Base-by-base conservation (phyloP, 2,797 vertebrate genomes). In the Carapus acus region DNA sequence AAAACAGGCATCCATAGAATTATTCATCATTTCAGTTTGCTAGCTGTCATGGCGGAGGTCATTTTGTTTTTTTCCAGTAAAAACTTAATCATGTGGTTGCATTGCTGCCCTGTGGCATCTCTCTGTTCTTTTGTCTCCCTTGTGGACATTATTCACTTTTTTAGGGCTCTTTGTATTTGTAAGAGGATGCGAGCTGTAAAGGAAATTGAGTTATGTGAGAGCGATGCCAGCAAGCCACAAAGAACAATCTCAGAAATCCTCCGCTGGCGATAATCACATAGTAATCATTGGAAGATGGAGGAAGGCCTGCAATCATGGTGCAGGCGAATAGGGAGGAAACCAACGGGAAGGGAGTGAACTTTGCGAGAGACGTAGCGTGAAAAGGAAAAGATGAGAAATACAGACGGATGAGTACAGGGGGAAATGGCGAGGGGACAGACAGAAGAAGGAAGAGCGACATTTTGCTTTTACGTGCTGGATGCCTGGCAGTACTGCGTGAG, bases 381-480 rank as follows among this genome's bases (percentile, higher is more conserved):
- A 7, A 43, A 12, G 36, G 31, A 1, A 11, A 17, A 15, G 29
- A 15, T n/a, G 23, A 34, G 31, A 23, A 15, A 22, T n/a, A 59
- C 15, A 60, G 19, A 27, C 49, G 50, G 60, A 45, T 15, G 14
- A 33, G 45, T 8, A 27, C 31, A 9, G 31, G 31, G 3, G 43
- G 45, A 69, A 53, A 54, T 49, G 16, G 49, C 62, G 43, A 63
- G 29, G 58, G 60, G 21, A 8, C 64, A 14, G 8, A 27, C 48
- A 34, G 38, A 49, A 7, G 5, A 40, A 45, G 4, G 37, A 44
- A 36, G 37, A 66, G 67, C 49, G 73, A 68, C 59, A 63, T 50
- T 74, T 62, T 54, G 41, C 51, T 71, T 75, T 78, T 62, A 36
- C 65, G 6, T 40, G 1, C 12, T 4, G 5, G 24, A 0, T 15